Percentiles rank a stretch among this genome's conserved stretches.
These are phyloP conservation scores for Lepidiolamprologus cunningtoni DNA, from an alignment of 2,113 vertebrate genomes.

Conservation along the genomic window DNA sequence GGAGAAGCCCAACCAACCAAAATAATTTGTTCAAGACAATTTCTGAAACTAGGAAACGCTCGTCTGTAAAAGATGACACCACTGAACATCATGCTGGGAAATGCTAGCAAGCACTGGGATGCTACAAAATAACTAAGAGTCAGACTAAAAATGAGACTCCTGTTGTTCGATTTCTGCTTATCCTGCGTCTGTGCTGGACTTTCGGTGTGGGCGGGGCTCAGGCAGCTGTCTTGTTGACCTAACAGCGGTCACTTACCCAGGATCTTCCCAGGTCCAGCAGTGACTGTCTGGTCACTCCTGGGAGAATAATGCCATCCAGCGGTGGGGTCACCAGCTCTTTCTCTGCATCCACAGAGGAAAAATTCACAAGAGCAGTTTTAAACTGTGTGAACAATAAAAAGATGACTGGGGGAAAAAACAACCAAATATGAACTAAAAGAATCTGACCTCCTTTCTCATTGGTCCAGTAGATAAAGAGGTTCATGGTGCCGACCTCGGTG, in stretches of 20 bases:
- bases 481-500: constrained; percentile 91
- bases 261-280: constrained; percentile 78
- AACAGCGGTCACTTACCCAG: constrained; percentile 69
- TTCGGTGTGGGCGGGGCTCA: not conserved
- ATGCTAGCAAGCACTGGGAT: not conserved
- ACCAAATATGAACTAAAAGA: not conserved
- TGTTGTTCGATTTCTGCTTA: rapidly evolving
- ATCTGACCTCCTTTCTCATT: constrained; percentile 72
- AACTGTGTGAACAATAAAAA: not conserved
- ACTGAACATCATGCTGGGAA: not conserved
- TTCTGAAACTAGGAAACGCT: not conserved
- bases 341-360: constrained; percentile 51
- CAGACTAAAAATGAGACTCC: not conserved
- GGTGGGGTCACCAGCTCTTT: constrained; percentile 80
- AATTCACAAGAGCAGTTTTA: not conserved
- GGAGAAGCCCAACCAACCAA: not conserved
- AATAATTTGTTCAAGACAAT: not conserved
- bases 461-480: constrained; percentile 89
- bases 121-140: not conserved
- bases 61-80: rapidly evolving
- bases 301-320: constrained; percentile 82
- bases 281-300: constrained; percentile 81
- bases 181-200: not conserved
- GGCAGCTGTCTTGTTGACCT: not conserved
- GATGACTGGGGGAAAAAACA: rapidly evolving